phyloP scores from a whole-genome alignment of 2,888 invertebrate genomes.

The Nomada ferruginata region DNA sequence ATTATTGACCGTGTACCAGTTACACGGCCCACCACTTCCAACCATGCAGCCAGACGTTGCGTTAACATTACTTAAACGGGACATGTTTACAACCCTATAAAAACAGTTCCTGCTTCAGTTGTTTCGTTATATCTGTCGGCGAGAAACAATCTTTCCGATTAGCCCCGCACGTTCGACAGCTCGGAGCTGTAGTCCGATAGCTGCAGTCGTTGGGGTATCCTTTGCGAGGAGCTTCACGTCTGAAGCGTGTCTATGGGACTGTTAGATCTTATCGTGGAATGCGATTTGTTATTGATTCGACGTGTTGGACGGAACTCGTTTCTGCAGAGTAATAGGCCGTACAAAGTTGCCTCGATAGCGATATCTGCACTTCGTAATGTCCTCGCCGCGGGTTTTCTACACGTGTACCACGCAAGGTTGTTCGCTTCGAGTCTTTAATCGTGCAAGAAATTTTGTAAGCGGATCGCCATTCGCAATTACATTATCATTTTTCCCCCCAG shows the following conservation, averaged over 20 bases:
- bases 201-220: conserved; percentile 31
- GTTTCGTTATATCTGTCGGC: conserved; percentile 53
- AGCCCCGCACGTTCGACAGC: conserved; percentile 43
- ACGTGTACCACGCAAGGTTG: not conserved
- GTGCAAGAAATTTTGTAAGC: not conserved
- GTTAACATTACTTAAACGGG: conserved; percentile 62
- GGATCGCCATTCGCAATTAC: not conserved
- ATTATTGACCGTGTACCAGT: conserved; percentile 57
- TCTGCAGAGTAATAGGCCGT: not conserved
- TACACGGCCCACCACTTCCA: conserved; percentile 51
- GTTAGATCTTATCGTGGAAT: conserved; percentile 28
- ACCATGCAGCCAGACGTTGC: conserved; percentile 22
- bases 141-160: conserved; percentile 55
- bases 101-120: conserved; percentile 48
- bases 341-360: conserved; percentile 5
- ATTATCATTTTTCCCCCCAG: not conserved
- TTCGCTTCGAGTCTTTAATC: not conserved
- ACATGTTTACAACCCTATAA: conserved; percentile 62
- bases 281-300: conserved; percentile 43
- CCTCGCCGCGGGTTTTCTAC: not conserved
- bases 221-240: conserved; percentile 16
- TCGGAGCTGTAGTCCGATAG: conserved; percentile 7
- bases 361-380: conserved; percentile 4
- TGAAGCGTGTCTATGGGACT: conserved; percentile 19
- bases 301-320: conserved; percentile 19